phyloP scores from a whole-genome alignment of 2,888 invertebrate genomes.

The Drosophila monieri region DNA sequence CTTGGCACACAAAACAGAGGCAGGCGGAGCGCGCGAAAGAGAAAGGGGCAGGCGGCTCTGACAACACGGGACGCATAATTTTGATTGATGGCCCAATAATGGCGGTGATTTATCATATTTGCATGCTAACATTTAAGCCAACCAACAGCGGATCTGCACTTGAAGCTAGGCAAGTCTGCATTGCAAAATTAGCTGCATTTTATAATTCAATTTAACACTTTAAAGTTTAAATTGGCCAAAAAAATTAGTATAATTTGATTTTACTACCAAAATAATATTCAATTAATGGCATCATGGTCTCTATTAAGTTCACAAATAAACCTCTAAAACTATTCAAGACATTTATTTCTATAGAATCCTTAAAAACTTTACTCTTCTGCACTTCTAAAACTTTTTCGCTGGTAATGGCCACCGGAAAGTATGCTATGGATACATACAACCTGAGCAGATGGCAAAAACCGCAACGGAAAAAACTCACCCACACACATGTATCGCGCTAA shows the following conservation, averaged over 20 bases:
- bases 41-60: constrained; percentile 19
- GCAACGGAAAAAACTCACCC: neutral
- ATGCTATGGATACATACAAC: constrained; percentile 9
- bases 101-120: constrained; percentile 83
- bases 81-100: constrained; percentile 83
- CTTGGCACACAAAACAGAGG: constrained; percentile 51
- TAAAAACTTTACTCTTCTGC: neutral
- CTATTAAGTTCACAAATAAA: too few relatives aligned
- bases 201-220: constrained; percentile 32
- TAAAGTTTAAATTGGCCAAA: neutral
- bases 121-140: constrained; percentile 66
- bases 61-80: constrained; percentile 73
- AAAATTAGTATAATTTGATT: neutral
- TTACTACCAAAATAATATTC: neutral
- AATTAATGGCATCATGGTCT: too few relatives aligned
- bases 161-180: constrained; percentile 6
- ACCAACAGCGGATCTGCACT: constrained; percentile 24
- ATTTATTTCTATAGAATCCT: too few relatives aligned
- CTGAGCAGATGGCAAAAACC: constrained; percentile 14
- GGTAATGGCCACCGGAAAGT: constrained; percentile 18
- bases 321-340: too few relatives aligned
- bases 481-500: constrained; percentile 53
- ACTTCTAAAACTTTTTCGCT: constrained; percentile 2
- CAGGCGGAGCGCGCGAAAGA: constrained; percentile 14
- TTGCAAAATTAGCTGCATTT: constrained; percentile 18